Conservation (phyloP, 2,113 vertebrate genomes). For the Microtus pennsylvanicus region DNA sequence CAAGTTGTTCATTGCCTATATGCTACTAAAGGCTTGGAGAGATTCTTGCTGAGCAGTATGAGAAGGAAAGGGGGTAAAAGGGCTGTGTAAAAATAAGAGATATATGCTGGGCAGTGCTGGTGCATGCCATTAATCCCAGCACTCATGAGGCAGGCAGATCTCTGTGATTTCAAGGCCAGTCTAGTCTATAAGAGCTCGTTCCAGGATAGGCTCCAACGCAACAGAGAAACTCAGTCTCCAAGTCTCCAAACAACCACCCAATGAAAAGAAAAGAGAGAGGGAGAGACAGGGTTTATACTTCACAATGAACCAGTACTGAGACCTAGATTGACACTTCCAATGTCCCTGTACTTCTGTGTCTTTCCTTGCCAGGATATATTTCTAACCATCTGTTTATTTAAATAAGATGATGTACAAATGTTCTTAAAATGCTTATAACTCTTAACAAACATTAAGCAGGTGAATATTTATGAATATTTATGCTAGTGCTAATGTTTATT, state of each 20-base stretch:
- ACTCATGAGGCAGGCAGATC: no score
- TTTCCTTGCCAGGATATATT: neutral
- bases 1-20: neutral
- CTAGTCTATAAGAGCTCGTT: no score
- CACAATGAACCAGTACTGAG: neutral
- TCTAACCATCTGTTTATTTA: neutral
- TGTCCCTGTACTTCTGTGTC: neutral
- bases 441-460: neutral
- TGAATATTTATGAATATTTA: neutral
- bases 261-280: no score
- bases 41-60: constrained; percentile 19
- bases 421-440: constrained; percentile 2
- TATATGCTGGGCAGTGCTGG: neutral
- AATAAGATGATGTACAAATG: constrained; percentile 37
- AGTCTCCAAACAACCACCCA: no score
- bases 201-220: no score
- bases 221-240: no score
- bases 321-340: neutral
- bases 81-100: neutral
- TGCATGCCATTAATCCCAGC: no score
- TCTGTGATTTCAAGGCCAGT: no score
- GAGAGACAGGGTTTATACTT: neutral
- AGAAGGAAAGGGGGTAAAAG: neutral
- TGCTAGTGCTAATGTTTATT: neutral
- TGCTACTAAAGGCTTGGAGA: neutral